A percentile compares a stretch with the other conserved stretches of the same genome.
These are phyloP conservation scores for Philypnodon macrostomus DNA, from an alignment of 2,797 vertebrate species.

Conservation along the genomic window DNA sequence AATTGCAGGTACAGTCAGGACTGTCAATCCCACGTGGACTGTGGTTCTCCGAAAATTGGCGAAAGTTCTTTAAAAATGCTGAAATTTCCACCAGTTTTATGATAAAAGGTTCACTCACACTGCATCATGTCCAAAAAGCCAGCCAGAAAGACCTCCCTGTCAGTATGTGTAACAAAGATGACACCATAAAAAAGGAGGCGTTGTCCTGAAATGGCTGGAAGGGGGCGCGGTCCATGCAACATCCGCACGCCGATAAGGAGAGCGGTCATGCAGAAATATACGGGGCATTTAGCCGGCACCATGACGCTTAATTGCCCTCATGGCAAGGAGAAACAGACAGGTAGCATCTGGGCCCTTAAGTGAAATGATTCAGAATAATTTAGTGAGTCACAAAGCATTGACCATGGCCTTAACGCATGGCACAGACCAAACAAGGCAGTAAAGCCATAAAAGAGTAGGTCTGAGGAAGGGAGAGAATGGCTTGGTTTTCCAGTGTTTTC, in stretches of 20 bases:
- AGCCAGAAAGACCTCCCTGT: no score
- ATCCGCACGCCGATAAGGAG: conserved; percentile 57
- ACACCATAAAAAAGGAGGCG: conserved; percentile 32
- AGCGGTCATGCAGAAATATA: conserved; percentile 62
- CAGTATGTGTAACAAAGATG: no score
- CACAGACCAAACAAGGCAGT: conserved; percentile 52
- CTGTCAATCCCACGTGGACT: no score
- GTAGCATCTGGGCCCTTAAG: conserved; percentile 72
- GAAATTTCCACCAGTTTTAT: no score
- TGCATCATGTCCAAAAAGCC: no score
- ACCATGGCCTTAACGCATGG: conserved; percentile 13
- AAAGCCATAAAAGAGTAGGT: conserved; percentile 66
- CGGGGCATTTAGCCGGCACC: conserved; percentile 66
- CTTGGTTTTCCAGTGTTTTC: conserved; percentile 18
- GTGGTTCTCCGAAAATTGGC: no score
- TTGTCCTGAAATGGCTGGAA: conserved; percentile 33
- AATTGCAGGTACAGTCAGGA: no score
- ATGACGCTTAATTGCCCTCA: conserved; percentile 62
- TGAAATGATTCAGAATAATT: conserved; percentile 84
- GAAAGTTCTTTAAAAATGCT: no score
- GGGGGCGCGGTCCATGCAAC: conserved; percentile 52
- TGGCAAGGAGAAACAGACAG: conserved; percentile 50
- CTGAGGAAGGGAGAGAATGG: conserved; percentile 30
- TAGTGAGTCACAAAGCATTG: conserved; percentile 60
- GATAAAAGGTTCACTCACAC: no score